Evolutionary conservation across 2,888 invertebrate genomes (phyloP), one percentile per base, ranked within the genome.

Genomic region (Hydrotaea cyrtoneurina): DNA sequence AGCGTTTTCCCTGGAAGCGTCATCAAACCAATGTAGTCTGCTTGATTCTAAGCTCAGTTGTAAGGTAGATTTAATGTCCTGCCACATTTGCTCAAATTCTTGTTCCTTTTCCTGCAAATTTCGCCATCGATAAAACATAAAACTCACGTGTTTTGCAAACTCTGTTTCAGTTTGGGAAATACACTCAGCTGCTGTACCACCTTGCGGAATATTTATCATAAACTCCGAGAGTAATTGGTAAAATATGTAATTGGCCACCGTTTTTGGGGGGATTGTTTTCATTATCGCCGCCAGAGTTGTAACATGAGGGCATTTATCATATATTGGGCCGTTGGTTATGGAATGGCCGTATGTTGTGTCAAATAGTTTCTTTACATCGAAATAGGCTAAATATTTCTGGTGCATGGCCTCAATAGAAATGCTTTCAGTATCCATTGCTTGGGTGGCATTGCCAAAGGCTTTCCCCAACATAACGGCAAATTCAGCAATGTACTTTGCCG

Each of bases 321-420:
- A 21, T 66, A 79, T 78, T 0, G 85, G 74, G 0, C 73, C 55
- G 19, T 64, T 80, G 1, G 74, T 79, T n/a, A 86, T 79, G 78
- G 85, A 2, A n/a, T n/a, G n/a, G 91, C 85, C 55, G 8, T 86
- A 69, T 17, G 82, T 55, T 11, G 78, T 21, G 0, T 83, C 79
- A 11, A 87, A 75, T 13, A 87, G 19, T 4, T 77, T 78, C 46
- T 81, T 80, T 71, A 82, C n/a, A 62, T 62, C 36, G 0, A 23
- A 21, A n/a, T 23, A 46, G 2, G 87, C 75, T 4, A 15, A 64
- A 75, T 89, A 89, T 1, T 78, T 78, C 0, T 21, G 19, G 4
- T 85, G 83, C 19, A 91, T 39, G 23, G 89, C 88, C 0, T 57
- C 62, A 0, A 86, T 19, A 0, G 87, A 10, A 1, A 21, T 55